These are phyloP conservation scores for Ptiloglossa arizonensis DNA, from an alignment of 1,140 invertebrate species.

Conservation along the genomic window DNA sequence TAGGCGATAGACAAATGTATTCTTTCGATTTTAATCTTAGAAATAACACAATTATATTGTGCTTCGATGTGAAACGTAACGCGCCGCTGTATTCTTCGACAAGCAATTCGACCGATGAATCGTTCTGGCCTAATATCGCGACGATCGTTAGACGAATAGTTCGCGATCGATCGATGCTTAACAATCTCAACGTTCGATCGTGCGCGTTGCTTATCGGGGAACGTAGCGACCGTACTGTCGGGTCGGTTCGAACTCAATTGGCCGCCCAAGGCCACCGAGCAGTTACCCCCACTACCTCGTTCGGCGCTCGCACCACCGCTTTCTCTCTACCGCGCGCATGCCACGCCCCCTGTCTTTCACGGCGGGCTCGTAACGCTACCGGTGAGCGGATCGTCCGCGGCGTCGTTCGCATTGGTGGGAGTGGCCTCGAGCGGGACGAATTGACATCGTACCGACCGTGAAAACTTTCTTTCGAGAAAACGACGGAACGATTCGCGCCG, in stretches of 20 bases:
- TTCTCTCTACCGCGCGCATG: too few relatives aligned
- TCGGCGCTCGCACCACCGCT: too few relatives aligned
- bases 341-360: too few relatives aligned
- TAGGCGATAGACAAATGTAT: constrained; percentile 22
- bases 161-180: neutral
- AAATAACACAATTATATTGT: neutral
- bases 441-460: neutral
- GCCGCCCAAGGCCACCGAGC: neutral
- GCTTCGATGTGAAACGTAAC: neutral
- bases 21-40: constrained; percentile 30
- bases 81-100: neutral
- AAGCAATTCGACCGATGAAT: neutral
- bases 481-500: neutral
- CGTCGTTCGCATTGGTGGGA: too few relatives aligned
- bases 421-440: neutral
- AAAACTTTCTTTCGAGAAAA: constrained; percentile 24
- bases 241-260: neutral
- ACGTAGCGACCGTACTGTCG: neutral
- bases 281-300: neutral
- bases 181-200: too few relatives aligned
- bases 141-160: neutral
- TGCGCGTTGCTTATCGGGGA: neutral
- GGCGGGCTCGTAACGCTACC: too few relatives aligned
- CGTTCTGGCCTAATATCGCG: neutral
- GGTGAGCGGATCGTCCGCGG: too few relatives aligned